Percentiles rank a stretch among this genome's conserved stretches.
Evolutionary conservation across 2,888 invertebrate species (phyloP).

Genomic region (Eupeodes latifasciatus): DNA sequence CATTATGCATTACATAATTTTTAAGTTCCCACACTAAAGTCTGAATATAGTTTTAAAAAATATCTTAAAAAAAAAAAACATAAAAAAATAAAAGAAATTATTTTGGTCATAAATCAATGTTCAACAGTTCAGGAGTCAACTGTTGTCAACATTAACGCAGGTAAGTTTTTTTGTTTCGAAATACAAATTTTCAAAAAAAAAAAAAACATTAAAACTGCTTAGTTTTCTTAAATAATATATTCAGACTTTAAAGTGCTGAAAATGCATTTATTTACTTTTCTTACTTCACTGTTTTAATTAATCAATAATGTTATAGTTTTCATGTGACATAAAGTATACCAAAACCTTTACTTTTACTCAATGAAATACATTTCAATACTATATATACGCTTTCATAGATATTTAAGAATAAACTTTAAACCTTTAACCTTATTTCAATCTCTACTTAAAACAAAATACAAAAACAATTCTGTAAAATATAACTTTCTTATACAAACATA

Average conservation of each 20-base stretch:
- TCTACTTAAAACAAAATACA: not conserved
- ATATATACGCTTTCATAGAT: slow-evolving; percentile 5
- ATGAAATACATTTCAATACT: not conserved
- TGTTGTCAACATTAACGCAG: slow-evolving; percentile 31
- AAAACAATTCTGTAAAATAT: not conserved
- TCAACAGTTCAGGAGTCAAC: not conserved
- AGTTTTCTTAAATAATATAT: not conserved
- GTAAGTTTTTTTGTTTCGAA: slow-evolving; percentile 16
- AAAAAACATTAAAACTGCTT: too few species aligned
- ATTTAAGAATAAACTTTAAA: slow-evolving; percentile 9
- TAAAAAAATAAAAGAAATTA: not conserved
- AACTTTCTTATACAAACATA: not conserved
- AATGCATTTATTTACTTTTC: slow-evolving; percentile 4
- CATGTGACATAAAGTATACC: slow-evolving; percentile 21
- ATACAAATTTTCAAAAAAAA: not conserved
- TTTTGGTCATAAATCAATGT: slow-evolving; percentile 2
- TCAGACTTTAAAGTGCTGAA: slow-evolving; percentile 22
- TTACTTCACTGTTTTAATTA: slow-evolving; percentile 25
- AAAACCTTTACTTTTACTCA: not conserved
- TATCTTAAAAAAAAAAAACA: too few species aligned
- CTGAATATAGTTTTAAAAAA: slow-evolving; percentile 7
- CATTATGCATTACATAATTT: slow-evolving; percentile 10
- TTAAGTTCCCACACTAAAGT: slow-evolving; percentile 24
- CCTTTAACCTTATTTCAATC: not conserved
- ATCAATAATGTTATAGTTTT: slow-evolving; percentile 23